phyloP scores from a whole-genome alignment of 2,113 vertebrate species.

The Melanocharis versteri region DNA sequence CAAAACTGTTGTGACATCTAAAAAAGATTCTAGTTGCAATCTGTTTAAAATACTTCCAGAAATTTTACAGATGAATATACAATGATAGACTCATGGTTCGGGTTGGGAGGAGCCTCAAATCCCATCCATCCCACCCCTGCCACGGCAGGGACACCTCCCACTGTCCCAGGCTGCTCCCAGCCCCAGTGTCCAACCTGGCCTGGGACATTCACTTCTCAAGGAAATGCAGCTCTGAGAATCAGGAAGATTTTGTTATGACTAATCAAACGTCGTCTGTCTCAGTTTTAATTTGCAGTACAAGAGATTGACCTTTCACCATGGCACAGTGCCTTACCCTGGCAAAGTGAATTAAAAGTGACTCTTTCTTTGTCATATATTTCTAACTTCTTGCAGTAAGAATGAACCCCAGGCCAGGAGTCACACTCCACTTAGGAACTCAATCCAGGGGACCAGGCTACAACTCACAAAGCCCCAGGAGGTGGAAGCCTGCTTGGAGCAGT shows the following conservation, averaged over 20 bases:
- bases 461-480: not conserved
- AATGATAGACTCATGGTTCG: not conserved
- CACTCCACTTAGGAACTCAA: fast-evolving
- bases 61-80: not conserved
- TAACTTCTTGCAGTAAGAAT: no score
- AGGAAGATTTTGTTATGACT: not conserved
- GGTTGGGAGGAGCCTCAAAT: not conserved
- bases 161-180: not conserved
- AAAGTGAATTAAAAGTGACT: not conserved
- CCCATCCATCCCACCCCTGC: not conserved
- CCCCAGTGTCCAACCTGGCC: not conserved
- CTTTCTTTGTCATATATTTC: fast-evolving
- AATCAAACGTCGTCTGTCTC: not conserved
- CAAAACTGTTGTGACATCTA: not conserved
- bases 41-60: not conserved
- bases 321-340: not conserved
- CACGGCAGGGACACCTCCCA: not conserved
- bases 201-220: not conserved
- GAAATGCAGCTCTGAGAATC: not conserved
- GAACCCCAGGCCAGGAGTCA: not conserved
- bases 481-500: not conserved
- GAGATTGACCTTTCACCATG: fast-evolving
- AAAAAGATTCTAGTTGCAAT: not conserved
- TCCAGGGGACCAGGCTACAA: fast-evolving
- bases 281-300: not conserved